Percentiles rank a stretch among this genome's conserved stretches.
phyloP scores from a whole-genome alignment of 2,888 invertebrate species.

The Gibbula magus region DNA sequence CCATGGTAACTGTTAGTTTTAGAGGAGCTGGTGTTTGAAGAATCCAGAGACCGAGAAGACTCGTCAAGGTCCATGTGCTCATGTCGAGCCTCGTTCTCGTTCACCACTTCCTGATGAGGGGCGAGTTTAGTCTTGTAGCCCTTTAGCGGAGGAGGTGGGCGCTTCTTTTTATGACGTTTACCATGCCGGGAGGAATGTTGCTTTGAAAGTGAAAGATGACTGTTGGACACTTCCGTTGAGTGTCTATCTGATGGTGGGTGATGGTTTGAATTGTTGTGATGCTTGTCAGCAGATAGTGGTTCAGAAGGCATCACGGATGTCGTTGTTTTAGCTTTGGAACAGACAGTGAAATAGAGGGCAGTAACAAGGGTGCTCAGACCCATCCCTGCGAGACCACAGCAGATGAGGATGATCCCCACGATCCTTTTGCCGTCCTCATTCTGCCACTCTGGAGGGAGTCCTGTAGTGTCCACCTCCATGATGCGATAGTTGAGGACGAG shows the following conservation, averaged over 20 bases:
- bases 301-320: constrained; percentile 25
- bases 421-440: constrained; percentile 64
- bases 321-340: constrained; percentile 38
- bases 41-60: constrained; percentile 4
- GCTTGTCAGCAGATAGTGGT: not conserved
- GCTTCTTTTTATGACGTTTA: not conserved
- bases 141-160: not conserved
- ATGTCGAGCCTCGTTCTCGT: not conserved
- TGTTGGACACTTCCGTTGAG: not conserved
- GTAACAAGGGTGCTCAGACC: constrained; percentile 61
- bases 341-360: constrained; percentile 55
- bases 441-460: constrained; percentile 61
- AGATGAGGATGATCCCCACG: constrained; percentile 67
- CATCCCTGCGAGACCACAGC: constrained; percentile 52
- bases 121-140: constrained; percentile 1
- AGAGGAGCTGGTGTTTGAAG: not conserved
- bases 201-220: not conserved
- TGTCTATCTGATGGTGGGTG: not conserved
- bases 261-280: no score
- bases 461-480: constrained; percentile 55
- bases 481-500: constrained; percentile 64
- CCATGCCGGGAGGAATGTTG: not conserved
- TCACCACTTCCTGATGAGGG: not conserved
- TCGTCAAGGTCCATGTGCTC: not conserved
- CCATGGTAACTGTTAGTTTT: not conserved